These are phyloP conservation scores for Aporophyla lueneburgensis DNA, from an alignment of 2,888 invertebrate genomes.

Conservation along the genomic window DNA sequence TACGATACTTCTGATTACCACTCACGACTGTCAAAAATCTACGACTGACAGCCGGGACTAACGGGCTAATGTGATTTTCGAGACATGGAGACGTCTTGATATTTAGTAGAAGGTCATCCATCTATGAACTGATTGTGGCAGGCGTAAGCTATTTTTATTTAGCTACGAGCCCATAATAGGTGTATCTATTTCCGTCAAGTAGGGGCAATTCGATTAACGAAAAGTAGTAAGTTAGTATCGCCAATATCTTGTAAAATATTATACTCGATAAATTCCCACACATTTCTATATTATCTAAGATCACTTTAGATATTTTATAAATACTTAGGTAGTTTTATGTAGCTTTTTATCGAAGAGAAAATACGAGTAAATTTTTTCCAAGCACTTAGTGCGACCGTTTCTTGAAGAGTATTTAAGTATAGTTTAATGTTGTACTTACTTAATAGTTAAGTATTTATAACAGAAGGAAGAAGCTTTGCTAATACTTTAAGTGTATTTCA, in stretches of 20 bases:
- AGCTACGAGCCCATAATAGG: no score
- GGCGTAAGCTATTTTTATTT: no score
- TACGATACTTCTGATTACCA: background rate
- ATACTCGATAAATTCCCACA: constrained; percentile 1
- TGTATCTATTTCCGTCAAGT: no score
- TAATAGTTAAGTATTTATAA: constrained; percentile 10
- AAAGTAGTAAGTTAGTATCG: background rate
- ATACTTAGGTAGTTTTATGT: constrained; percentile 19
- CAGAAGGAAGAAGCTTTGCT: constrained; percentile 21
- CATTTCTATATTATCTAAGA: background rate
- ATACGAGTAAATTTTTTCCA: constrained; percentile 7
- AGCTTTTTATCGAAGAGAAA: constrained; percentile 21
- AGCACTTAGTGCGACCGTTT: constrained; percentile 40
- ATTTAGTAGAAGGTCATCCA: background rate
- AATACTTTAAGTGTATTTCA: constrained; percentile 3
- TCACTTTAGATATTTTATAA: constrained; percentile 24
- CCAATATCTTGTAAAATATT: constrained; percentile 3
- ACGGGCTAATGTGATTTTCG: background rate
- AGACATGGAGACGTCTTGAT: background rate
- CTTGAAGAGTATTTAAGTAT: constrained; percentile 20
- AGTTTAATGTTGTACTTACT: constrained; percentile 22
- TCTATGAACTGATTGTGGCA: no score
- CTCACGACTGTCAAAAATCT: background rate
- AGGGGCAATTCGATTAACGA: background rate
- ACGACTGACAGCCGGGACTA: background rate